Conservation (phyloP, 2,888 invertebrate genomes). For the Norana najaformis region DNA sequence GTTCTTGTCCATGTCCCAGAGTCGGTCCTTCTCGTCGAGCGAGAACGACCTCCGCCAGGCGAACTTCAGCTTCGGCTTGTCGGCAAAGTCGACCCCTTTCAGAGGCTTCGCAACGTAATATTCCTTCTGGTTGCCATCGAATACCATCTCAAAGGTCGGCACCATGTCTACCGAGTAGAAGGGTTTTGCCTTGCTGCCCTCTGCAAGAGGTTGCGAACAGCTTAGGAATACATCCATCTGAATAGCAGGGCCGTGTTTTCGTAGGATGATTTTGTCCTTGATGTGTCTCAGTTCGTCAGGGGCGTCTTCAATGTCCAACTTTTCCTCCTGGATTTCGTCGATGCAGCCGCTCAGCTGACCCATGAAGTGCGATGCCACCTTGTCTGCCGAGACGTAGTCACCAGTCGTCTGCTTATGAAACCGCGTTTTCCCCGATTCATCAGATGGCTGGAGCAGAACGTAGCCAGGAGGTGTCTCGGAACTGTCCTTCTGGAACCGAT, state of each 20-base stretch:
- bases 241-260: not conserved
- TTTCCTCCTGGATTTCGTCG: not conserved
- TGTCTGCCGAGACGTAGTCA: not conserved
- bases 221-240: constrained; percentile 8
- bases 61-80: not conserved
- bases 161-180: constrained; percentile 24
- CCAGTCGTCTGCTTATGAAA: not conserved
- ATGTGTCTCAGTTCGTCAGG: constrained; percentile 1
- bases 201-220: not conserved
- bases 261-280: not conserved
- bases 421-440: not conserved
- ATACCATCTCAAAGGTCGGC: constrained; percentile 6
- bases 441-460: not conserved
- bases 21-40: not conserved
- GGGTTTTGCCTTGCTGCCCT: not conserved
- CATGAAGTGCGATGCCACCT: not conserved
- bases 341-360: not conserved
- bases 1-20: not conserved
- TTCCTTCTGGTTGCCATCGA: not conserved
- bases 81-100: not conserved
- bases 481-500: not conserved
- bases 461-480: not conserved
- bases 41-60: constrained; percentile 28
- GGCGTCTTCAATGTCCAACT: not conserved
- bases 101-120: constrained; percentile 3